Conservation (phyloP, 2,888 invertebrate species). For the Dusona sp. region DNA sequence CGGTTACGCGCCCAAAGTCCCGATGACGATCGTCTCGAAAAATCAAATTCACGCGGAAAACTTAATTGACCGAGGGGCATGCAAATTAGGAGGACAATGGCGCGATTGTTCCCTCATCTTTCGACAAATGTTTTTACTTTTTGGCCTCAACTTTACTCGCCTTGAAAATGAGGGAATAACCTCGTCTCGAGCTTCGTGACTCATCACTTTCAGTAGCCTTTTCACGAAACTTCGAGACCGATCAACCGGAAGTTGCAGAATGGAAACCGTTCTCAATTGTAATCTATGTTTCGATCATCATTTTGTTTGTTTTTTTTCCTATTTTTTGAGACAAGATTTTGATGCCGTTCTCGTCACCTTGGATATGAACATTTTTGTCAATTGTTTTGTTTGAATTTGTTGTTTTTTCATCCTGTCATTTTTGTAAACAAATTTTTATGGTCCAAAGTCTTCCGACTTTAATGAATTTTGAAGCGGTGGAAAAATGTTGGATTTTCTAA, state of each 20-base stretch:
- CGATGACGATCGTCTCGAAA: constrained; percentile 6
- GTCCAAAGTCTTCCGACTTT: too few relatives aligned
- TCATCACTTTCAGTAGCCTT: constrained; percentile 4
- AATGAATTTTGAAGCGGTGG: too few relatives aligned
- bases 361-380: neutral
- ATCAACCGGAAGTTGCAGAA: constrained; percentile 40
- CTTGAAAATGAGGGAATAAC: constrained; percentile 3
- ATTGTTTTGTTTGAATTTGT: neutral
- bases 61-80: constrained; percentile 34
- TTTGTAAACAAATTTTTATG: too few relatives aligned
- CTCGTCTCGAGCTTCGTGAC: constrained; percentile 3
- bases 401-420: neutral
- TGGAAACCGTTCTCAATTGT: constrained; percentile 73
- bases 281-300: constrained; percentile 37
- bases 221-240: constrained; percentile 1
- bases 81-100: constrained; percentile 30
- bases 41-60: neutral
- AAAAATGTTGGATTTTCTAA: neutral
- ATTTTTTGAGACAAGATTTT: neutral
- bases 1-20: neutral
- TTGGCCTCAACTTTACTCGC: constrained; percentile 7
- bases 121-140: constrained; percentile 28
- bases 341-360: too few relatives aligned
- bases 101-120: neutral
- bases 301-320: neutral